A percentile compares a stretch with the other conserved stretches of the same genome.
These are phyloP conservation scores for Gracilinanus agilis DNA, from an alignment of 2,113 vertebrate species.

Conservation along the genomic window DNA sequence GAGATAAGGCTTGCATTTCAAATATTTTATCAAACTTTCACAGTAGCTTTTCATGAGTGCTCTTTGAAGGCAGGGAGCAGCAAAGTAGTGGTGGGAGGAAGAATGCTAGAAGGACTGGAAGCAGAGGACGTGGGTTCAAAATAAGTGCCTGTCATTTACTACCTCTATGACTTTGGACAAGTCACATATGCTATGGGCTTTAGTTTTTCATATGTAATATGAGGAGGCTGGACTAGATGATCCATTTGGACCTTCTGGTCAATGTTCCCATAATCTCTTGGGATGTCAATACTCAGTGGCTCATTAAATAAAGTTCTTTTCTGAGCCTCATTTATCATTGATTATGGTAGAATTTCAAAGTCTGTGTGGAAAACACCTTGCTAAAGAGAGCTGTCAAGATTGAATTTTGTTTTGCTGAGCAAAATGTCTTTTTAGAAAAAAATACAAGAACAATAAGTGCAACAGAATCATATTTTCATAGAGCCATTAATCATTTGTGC, in stretches of 20 bases:
- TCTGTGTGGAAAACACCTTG: neutral
- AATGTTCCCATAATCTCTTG: too few relatives aligned
- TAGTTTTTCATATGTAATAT: neutral
- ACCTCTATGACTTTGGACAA: slow-evolving; percentile 11
- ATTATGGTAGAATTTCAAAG: neutral
- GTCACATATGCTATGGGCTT: neutral
- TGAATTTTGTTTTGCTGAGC: neutral
- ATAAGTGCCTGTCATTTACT: neutral
- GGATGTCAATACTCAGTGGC: neutral
- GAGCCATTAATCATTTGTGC: too few relatives aligned
- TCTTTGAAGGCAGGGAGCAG: neutral
- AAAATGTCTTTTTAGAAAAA: neutral
- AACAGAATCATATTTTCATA: neutral
- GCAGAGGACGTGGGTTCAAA: neutral
- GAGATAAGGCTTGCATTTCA: neutral
- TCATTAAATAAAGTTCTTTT: neutral
- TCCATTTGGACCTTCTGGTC: neutral
- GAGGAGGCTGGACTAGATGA: neutral
- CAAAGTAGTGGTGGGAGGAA: neutral
- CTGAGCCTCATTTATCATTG: neutral
- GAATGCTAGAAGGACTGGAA: neutral
- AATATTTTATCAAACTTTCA: neutral
- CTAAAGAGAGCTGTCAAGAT: neutral
- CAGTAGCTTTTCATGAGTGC: neutral
- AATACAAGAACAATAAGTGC: too few relatives aligned